Evolutionary conservation across 2,888 invertebrate genomes (phyloP).

Genomic region (Oligia strigilis): DNA sequence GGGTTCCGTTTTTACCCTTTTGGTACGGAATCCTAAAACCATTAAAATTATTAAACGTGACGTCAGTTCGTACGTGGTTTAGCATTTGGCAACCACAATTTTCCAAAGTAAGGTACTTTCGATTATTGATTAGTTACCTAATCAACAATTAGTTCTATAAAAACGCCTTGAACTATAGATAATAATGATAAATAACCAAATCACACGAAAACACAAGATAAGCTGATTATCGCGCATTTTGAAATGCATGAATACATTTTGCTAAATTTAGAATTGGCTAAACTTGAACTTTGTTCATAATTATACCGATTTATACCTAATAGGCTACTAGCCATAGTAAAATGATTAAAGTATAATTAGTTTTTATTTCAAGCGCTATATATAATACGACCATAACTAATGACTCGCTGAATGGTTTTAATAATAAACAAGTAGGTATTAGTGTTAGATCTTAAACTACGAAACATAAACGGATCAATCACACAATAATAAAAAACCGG

Average conservation of each 20-base stretch:
- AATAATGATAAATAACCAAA: background rate
- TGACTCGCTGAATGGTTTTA: background rate
- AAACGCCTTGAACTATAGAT: conserved; percentile 5
- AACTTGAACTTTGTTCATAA: conserved; percentile 31
- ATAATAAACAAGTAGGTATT: background rate
- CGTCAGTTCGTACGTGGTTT: background rate
- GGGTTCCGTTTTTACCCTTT: no score
- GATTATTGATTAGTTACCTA: conserved; percentile 12
- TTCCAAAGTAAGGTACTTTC: background rate
- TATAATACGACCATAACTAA: conserved; percentile 4
- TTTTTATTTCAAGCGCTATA: conserved; percentile 15
- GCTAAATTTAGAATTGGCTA: background rate
- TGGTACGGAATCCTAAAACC: background rate
- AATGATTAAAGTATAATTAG: conserved; percentile 15
- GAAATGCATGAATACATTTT: background rate
- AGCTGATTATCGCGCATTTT: background rate
- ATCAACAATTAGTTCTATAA: conserved; percentile 26
- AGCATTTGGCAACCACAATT: conserved; percentile 6
- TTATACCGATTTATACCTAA: no score
- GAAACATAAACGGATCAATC: background rate
- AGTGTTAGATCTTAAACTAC: background rate
- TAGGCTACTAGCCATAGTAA: background rate
- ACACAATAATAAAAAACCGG: background rate
- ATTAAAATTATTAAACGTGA: conserved; percentile 2
- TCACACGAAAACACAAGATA: background rate